A percentile compares a stretch with the other conserved stretches of the same genome.
Evolutionary conservation across 2,888 invertebrate species (phyloP).

Genomic region (Magallana nippona): DNA sequence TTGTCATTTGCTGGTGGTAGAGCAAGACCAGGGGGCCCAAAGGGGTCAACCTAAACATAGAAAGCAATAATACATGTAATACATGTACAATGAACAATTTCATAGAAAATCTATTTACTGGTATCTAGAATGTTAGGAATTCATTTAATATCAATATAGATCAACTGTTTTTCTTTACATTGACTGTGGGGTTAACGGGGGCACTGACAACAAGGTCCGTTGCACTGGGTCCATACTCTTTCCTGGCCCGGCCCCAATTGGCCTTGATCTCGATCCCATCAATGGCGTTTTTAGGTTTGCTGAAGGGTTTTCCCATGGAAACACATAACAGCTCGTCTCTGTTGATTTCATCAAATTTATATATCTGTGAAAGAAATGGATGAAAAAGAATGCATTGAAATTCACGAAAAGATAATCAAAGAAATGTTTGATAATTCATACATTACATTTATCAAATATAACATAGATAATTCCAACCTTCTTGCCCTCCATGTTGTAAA

Average conservation of each 20-base stretch:
- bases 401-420: slow-evolving; percentile 17
- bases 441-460: not conserved
- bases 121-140: too few species aligned
- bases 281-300: slow-evolving; percentile 64
- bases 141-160: too few species aligned
- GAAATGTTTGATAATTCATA: slow-evolving; percentile 7
- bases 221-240: slow-evolving; percentile 76
- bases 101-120: too few species aligned
- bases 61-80: too few species aligned
- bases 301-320: slow-evolving; percentile 75
- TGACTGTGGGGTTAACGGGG: slow-evolving; percentile 72
- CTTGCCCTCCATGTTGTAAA: slow-evolving; percentile 75
- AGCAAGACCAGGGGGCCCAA: slow-evolving; percentile 77
- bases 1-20: slow-evolving; percentile 54
- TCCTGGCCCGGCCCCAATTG: slow-evolving; percentile 79
- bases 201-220: slow-evolving; percentile 77
- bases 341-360: slow-evolving; percentile 72
- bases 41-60: slow-evolving; percentile 76
- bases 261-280: slow-evolving; percentile 78
- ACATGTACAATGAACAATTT: too few species aligned
- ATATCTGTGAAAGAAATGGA: slow-evolving; percentile 65
- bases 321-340: slow-evolving; percentile 78
- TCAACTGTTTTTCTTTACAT: slow-evolving; percentile 67
- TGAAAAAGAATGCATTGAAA: not conserved
- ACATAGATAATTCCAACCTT: slow-evolving; percentile 63